Conservation (phyloP, 2,113 vertebrate species). For the Cephalopholis sonnerati region DNA sequence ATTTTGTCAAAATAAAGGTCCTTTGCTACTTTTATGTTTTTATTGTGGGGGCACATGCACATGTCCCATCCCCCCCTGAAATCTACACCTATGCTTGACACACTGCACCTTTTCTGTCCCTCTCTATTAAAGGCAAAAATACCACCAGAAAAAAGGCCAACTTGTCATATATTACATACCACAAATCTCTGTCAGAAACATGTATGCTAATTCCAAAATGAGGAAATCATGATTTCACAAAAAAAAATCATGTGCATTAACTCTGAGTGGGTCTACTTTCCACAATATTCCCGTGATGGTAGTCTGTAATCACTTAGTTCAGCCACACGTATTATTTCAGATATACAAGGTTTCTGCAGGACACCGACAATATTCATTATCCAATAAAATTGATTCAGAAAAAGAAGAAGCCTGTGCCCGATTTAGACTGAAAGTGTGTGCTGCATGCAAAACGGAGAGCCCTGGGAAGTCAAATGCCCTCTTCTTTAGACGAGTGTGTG, state of each 20-base stretch:
- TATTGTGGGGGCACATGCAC: too few species aligned
- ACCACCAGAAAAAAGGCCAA: too few species aligned
- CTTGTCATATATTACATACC: background rate
- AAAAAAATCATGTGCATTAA: background rate
- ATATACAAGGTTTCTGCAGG: constrained; percentile 14
- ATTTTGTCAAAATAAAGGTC: too few species aligned
- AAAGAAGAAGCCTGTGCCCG: background rate
- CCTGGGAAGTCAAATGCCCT: constrained; percentile 46
- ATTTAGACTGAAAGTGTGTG: constrained; percentile 10
- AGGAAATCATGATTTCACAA: constrained; percentile 8
- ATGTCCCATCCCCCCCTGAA: too few species aligned
- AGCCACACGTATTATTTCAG: background rate
- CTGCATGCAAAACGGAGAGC: constrained; percentile 28
- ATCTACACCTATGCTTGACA: too few species aligned
- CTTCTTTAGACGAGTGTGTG: constrained; percentile 15
- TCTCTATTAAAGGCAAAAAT: too few species aligned
- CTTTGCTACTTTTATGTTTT: too few species aligned
- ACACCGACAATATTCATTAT: constrained; percentile 29
- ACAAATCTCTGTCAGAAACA: background rate
- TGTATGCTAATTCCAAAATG: background rate
- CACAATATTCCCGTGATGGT: background rate
- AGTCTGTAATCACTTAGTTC: constrained; percentile 6
- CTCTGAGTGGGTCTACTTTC: background rate
- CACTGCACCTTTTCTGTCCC: too few species aligned
- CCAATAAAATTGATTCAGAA: constrained; percentile 14